Evolutionary conservation across 53 echinoderm and acorn worm species (phyloP).

Genomic region (Patiria pectinifera): DNA sequence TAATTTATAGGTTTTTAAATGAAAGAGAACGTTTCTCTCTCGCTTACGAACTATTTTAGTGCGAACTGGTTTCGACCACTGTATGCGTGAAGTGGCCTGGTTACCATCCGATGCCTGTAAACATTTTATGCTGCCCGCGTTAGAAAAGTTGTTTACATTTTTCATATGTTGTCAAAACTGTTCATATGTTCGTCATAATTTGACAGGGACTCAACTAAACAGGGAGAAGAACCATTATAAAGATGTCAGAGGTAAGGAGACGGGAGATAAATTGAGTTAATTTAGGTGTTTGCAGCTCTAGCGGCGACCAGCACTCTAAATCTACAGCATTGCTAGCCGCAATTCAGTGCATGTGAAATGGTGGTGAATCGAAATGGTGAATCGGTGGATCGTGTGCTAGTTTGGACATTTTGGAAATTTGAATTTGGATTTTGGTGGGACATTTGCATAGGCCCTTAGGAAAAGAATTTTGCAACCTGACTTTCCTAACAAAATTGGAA

Average conservation of each 20-base stretch:
- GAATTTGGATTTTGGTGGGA: too few species aligned
- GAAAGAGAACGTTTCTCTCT: neutral
- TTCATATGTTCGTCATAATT: neutral
- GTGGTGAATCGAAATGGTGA: too few species aligned
- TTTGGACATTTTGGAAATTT: too few species aligned
- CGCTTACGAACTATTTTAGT: neutral
- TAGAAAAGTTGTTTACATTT: slow-evolving; percentile 1
- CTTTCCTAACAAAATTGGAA: too few species aligned
- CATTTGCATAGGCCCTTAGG: too few species aligned
- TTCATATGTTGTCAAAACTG: neutral
- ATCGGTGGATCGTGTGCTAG: too few species aligned
- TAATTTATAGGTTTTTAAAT: neutral
- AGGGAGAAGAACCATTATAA: neutral
- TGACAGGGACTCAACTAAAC: neutral
- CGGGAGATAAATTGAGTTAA: neutral
- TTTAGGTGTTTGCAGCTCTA: too few species aligned
- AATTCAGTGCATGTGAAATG: neutral
- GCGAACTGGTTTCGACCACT: slow-evolving; percentile 5
- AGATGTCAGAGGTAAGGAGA: neutral
- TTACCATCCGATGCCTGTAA: slow-evolving; percentile 23
- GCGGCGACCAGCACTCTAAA: neutral
- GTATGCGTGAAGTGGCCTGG: slow-evolving; percentile 7
- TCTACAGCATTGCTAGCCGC: neutral
- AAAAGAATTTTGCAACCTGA: too few species aligned
- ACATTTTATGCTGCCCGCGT: neutral